These are phyloP conservation scores for Euproctis similis DNA, from an alignment of 2,888 invertebrate genomes.

Conservation along the genomic window DNA sequence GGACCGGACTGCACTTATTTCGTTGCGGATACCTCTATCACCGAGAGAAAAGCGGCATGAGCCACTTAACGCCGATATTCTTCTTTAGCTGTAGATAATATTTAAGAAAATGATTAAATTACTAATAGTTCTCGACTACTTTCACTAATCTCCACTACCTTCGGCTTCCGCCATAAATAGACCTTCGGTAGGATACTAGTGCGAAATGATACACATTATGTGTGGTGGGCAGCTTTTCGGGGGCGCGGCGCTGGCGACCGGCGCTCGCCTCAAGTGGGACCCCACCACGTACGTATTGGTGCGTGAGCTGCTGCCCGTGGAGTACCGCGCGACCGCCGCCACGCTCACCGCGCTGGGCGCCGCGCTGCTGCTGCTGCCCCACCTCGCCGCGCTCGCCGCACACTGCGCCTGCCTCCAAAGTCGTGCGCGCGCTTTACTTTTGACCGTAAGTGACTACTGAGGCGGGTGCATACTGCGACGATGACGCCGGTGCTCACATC, in stretches of 20 bases:
- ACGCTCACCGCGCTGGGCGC: conserved; percentile 24
- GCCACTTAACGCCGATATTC: too few relatives aligned
- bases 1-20: too few relatives aligned
- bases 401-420: conserved; percentile 6
- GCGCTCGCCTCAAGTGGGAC: conserved; percentile 62
- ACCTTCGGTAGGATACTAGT: too few relatives aligned
- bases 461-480: background rate
- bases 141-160: too few relatives aligned
- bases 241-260: conserved; percentile 47
- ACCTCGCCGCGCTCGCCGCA: conserved; percentile 28
- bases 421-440: conserved; percentile 18
- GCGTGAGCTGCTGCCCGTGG: conserved; percentile 38
- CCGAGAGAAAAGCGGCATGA: too few relatives aligned
- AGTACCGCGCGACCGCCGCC: conserved; percentile 31
- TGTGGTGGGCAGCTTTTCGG: conserved; percentile 28
- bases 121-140: too few relatives aligned
- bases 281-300: conserved; percentile 47
- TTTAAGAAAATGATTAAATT: too few relatives aligned
- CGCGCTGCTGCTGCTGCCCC: conserved; percentile 34
- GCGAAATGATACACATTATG: too few relatives aligned
- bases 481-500: background rate
- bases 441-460: too few relatives aligned
- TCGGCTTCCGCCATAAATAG: too few relatives aligned
- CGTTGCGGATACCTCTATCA: too few relatives aligned
- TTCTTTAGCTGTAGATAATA: too few relatives aligned